Base-by-base conservation (phyloP, 2,797 vertebrate species). In the Rhinogobio ventralis region DNA sequence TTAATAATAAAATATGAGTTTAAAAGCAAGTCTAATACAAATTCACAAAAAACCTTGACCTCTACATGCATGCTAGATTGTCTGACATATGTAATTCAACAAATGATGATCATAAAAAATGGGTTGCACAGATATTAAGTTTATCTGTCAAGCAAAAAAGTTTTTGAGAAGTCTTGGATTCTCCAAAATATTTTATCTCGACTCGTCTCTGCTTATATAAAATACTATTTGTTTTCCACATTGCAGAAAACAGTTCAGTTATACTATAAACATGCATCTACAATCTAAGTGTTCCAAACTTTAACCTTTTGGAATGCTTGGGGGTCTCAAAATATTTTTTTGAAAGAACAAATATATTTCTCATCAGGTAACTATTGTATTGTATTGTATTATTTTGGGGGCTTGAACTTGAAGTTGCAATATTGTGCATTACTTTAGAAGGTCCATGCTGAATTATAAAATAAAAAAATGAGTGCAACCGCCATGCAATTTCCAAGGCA, bases 31-130 rank as follows among this genome's bases (percentile, higher is more conserved):
- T 86, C 85, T 87, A 90, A 87, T 86, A 71, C 66, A 11, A 17
- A 69, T 60, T 74, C 23, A 71, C 79, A 84, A 64, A 78, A 86
- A 81, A 83, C 39, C 13, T 79, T 68, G 11, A 81, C 62, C 51
- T 79, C 85, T 88, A 91, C 92, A 93, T 94, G 93, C 93, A 91
- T 77, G 82, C 83, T 86, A 84, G 49, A 84, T 86, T 83, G 90
- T 84, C 83, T 84, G 80, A 86, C 84, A 80, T 19, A 39, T 57
- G 33, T 5, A 23, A 33, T 64, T 64, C 7, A 49, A 67, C n/a
- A n/a, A n/a, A n/a, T n/a, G 20, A 25, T 55, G 42, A 46, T 77
- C 0, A 36, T 62, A 84, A 84, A 81, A 23, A 79, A 46, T 8
- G 49, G 49, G 72, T 66, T 51, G 64, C 19, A 11, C 42, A 53